A percentile compares a stretch with the other conserved stretches of the same genome.
Conservation (phyloP, 2,888 invertebrate species). For the Cylloceria caligata region DNA sequence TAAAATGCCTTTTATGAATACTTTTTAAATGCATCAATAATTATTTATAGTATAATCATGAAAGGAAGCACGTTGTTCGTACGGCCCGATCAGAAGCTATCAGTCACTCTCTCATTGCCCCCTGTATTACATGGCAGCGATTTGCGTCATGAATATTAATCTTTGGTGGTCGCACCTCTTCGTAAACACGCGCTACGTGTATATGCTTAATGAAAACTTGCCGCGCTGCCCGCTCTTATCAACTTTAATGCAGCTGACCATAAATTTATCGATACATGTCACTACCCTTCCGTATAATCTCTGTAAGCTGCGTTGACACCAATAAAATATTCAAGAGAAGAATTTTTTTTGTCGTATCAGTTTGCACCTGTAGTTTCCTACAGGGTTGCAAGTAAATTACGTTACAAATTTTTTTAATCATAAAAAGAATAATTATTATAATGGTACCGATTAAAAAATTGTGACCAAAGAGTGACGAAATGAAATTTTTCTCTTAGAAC, state of each 20-base stretch:
- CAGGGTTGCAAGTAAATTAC: not conserved
- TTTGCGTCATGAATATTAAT: constrained; percentile 66
- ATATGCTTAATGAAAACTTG: constrained; percentile 38
- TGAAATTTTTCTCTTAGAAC: too few relatives aligned
- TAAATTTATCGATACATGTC: constrained; percentile 43
- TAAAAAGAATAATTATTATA: not conserved
- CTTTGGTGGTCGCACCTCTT: constrained; percentile 35
- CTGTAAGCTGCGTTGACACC: constrained; percentile 1
- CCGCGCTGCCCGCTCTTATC: constrained; percentile 33
- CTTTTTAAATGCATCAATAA: not conserved
- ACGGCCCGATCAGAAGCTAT: constrained; percentile 35
- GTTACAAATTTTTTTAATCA: not conserved
- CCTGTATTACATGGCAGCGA: constrained; percentile 62
- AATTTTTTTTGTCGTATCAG: not conserved
- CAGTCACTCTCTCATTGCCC: constrained; percentile 48
- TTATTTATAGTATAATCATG: not conserved
- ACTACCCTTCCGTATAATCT: constrained; percentile 16
- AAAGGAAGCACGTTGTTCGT: constrained; percentile 31
- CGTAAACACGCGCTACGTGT: not conserved
- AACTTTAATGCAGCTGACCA: constrained; percentile 38
- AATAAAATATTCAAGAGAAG: not conserved
- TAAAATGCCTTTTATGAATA: not conserved
- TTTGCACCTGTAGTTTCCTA: not conserved
- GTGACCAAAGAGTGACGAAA: too few relatives aligned
- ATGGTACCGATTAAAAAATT: not conserved